Conservation (phyloP, 2,888 invertebrate species). For the Ommatoiulus sabulosus region DNA sequence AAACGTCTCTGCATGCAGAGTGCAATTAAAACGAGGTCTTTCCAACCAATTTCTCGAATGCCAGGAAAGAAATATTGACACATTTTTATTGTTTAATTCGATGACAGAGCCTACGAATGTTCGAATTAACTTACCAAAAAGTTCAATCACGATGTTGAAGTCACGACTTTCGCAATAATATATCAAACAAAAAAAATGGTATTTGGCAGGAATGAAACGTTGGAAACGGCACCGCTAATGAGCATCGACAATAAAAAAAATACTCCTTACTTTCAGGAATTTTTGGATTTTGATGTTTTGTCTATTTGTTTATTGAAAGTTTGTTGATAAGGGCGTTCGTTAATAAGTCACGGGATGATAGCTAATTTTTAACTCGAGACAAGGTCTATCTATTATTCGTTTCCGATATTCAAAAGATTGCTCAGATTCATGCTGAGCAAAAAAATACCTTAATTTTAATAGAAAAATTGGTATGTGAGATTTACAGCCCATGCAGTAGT, state of each 20-base stretch:
- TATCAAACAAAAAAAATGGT: neutral
- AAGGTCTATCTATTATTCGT: no score
- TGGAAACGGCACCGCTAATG: neutral
- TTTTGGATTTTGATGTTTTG: no score
- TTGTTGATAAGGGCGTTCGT: no score
- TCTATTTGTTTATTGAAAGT: no score
- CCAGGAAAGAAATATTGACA: neutral
- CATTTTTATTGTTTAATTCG: neutral
- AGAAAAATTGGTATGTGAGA: no score
- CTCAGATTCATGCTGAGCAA: no score
- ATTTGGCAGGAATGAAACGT: neutral
- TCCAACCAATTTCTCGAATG: neutral
- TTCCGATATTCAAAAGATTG: no score
- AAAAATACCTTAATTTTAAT: no score
- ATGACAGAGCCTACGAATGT: neutral
- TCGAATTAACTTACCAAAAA: neutral
- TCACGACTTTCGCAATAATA: constrained; percentile 7
- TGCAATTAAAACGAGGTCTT: neutral
- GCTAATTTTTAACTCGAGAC: no score
- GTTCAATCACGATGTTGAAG: neutral
- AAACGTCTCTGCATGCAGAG: neutral
- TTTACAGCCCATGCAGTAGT: no score
- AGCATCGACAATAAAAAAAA: neutral
- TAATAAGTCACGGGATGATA: no score
- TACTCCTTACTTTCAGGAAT: no score